Conservation (phyloP, 2,888 invertebrate species). For the Hemicrepidius hirtus region DNA sequence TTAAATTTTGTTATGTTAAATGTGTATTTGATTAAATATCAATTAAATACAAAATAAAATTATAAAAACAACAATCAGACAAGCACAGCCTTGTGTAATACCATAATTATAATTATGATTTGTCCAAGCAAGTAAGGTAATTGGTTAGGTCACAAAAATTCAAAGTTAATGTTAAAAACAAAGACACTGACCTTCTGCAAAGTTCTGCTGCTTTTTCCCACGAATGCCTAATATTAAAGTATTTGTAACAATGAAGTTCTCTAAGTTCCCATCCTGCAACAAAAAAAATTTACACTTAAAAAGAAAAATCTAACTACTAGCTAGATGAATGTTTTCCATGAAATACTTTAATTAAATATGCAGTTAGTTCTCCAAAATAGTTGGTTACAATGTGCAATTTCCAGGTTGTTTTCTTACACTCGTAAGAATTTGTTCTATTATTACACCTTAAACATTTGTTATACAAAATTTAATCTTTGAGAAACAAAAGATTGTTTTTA, state of each 20-base stretch:
- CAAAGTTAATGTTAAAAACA: constrained; percentile 30
- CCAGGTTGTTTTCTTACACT: too few species aligned
- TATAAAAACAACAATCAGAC: too few species aligned
- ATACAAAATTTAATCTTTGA: too few species aligned
- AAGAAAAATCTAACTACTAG: constrained; percentile 9
- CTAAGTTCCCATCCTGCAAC: constrained; percentile 93
- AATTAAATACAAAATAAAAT: too few species aligned
- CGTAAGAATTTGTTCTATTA: too few species aligned
- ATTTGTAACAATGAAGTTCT: constrained; percentile 95
- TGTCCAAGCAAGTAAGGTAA: background rate
- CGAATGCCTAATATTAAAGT: constrained; percentile 95
- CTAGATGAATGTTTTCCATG: background rate
- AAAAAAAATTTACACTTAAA: constrained; percentile 53
- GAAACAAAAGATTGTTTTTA: too few species aligned
- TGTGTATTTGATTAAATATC: too few species aligned
- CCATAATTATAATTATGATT: background rate
- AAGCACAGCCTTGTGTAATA: background rate
- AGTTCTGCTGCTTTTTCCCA: constrained; percentile 97
- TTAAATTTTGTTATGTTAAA: too few species aligned
- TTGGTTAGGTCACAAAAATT: constrained; percentile 10
- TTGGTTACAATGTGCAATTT: too few species aligned
- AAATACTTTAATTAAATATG: constrained; percentile 5
- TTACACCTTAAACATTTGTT: too few species aligned
- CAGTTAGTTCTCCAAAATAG: background rate
- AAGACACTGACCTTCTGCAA: constrained; percentile 87